Evolutionary conservation across 2,113 vertebrate genomes (phyloP), one percentile per base, ranked within the genome.

Genomic region (Halichoeres trimaculatus): DNA sequence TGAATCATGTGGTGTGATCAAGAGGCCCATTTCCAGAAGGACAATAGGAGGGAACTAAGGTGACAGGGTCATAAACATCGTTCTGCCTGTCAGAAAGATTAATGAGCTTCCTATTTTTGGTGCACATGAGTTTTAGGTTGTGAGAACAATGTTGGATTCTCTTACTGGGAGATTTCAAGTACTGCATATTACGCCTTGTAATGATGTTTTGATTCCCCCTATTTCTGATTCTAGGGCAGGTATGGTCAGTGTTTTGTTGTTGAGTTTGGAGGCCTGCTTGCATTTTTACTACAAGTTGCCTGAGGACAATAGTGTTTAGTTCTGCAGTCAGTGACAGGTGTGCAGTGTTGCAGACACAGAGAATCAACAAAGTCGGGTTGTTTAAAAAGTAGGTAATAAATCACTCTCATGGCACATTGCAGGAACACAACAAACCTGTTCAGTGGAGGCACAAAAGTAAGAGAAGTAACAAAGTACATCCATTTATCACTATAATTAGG

Each of bases 101-200:
- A 30, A 63, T 73, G 30, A 14, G 53, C 10, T 41, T 73, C 52
- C 63, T 82, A 63, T 68, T 73, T 64, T 53, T 5, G 40, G 41
- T 62, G 58, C 36, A 12, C 12, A 17, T 2, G 11, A 6, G 19
- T 20, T 63, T 6, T 7, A 45, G 20, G 55, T 34, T 61, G 19
- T 47, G 38, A 59, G 53, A 64, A 54, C 45, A 58, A 36, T 47
- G 30, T 10, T 36, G 16, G 5, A 40, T 17, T 17, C 13, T 13
- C 4, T 52, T 12, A 16, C 10, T 40, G 34, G 40, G 17, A 45
- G 24, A n/a, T 23, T 59, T 36, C 8, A 51, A 63, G 61, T 41
- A 14, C 40, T 41, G 40, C 45, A 8, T 26, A 20, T 45, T 56
- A 13, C 51, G 22, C 34, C 51, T 22, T 30, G 3, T 20, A 50